phyloP scores from a whole-genome alignment of 2,113 vertebrate genomes.

The Channa maculata region DNA sequence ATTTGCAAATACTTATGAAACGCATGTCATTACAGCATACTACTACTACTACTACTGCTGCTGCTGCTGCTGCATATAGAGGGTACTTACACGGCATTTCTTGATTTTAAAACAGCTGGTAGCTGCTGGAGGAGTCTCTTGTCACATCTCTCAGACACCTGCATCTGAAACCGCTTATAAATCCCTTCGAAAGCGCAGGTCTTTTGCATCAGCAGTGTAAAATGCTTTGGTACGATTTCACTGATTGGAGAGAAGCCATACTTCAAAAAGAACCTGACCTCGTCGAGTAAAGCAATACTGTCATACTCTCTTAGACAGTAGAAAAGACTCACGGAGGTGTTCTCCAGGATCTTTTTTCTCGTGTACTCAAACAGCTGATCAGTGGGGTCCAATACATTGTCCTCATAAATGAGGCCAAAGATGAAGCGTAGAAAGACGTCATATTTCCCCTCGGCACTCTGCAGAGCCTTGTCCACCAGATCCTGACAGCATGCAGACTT shows the following conservation, averaged over 20 bases:
- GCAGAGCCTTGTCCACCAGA: slow-evolving; percentile 32
- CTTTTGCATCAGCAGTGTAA: slow-evolving; percentile 22
- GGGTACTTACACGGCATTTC: slow-evolving; percentile 44
- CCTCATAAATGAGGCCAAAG: slow-evolving; percentile 57
- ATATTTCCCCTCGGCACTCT: background rate
- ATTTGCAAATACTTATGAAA: background rate
- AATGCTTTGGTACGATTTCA: background rate
- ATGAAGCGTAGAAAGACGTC: slow-evolving; percentile 57
- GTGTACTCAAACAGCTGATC: slow-evolving; percentile 32
- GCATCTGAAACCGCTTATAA: slow-evolving; percentile 44
- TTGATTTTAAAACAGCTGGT: slow-evolving; percentile 45
- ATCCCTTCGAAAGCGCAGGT: slow-evolving; percentile 30
- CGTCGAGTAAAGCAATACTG: slow-evolving; percentile 27
- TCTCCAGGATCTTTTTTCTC: slow-evolving; percentile 44
- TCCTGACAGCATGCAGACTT: background rate
- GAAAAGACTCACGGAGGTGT: slow-evolving; percentile 27
- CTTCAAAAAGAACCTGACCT: slow-evolving; percentile 34
- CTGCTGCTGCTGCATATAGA: too few species aligned
- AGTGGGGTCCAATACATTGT: background rate
- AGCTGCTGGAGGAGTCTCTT: slow-evolving; percentile 43
- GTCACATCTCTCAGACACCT: slow-evolving; percentile 28
- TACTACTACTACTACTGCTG: background rate
- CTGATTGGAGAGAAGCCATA: background rate
- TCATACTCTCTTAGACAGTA: slow-evolving; percentile 59
- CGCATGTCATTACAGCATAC: background rate